Percentiles rank a stretch among this genome's conserved stretches.
Evolutionary conservation across 2,888 invertebrate species (phyloP).

Genomic region (Idaea biselata): DNA sequence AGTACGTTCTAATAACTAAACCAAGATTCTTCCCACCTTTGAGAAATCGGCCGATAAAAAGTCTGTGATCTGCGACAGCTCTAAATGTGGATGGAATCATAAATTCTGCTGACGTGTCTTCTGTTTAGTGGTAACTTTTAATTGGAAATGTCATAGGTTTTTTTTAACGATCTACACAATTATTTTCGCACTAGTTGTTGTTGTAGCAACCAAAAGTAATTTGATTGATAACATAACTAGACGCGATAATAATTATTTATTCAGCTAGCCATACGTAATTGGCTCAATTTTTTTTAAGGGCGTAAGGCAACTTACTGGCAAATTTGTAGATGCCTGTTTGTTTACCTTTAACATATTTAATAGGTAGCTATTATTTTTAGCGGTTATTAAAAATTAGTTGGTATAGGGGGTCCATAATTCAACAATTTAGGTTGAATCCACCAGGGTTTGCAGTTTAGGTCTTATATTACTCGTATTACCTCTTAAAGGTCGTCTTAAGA

Average conservation of each 20-base stretch:
- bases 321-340: too few relatives aligned
- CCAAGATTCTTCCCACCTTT: constrained; percentile 38
- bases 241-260: background rate
- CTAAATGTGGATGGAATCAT: constrained; percentile 37
- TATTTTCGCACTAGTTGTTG: background rate
- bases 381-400: too few relatives aligned
- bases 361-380: too few relatives aligned
- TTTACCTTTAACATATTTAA: too few relatives aligned
- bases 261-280: too few relatives aligned
- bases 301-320: too few relatives aligned
- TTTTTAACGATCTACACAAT: background rate
- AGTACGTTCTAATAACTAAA: constrained; percentile 7
- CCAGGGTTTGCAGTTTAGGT: too few relatives aligned
- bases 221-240: constrained; percentile 3
- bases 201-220: background rate
- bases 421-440: too few relatives aligned
- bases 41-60: background rate
- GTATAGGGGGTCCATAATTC: too few relatives aligned
- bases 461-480: too few relatives aligned
- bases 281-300: too few relatives aligned
- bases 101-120: constrained; percentile 39
- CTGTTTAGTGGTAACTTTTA: constrained; percentile 31
- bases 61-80: constrained; percentile 6
- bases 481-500: too few relatives aligned
- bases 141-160: constrained; percentile 29